Conservation (phyloP, 1,140 invertebrate genomes). For the Drosophila eugracilis region DNA sequence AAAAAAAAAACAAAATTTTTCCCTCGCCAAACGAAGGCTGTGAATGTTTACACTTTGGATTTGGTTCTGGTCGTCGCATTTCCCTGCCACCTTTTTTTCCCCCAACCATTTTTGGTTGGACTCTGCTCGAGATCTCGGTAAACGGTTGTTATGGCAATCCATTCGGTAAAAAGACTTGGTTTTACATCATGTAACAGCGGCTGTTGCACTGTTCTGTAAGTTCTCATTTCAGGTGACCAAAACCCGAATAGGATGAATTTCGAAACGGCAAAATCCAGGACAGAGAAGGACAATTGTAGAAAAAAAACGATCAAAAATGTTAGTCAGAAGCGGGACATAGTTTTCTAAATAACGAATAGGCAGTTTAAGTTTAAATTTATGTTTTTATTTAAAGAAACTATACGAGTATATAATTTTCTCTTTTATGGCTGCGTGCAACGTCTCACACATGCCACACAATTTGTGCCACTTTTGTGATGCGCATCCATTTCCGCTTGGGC, state of each 20-base stretch:
- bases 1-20: background rate
- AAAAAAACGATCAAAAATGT: too few species aligned
- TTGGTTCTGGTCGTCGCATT: constrained; percentile 66
- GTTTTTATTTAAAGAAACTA: background rate
- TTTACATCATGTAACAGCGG: constrained; percentile 48
- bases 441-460: constrained; percentile 69
- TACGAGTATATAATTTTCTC: constrained; percentile 15
- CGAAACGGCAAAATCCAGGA: too few species aligned
- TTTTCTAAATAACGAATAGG: too few species aligned
- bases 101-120: constrained; percentile 36
- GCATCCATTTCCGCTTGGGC: constrained; percentile 79
- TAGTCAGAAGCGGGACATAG: too few species aligned
- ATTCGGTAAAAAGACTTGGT: background rate
- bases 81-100: constrained; percentile 40
- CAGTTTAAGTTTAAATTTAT: too few species aligned
- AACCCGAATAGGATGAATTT: background rate
- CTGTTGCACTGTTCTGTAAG: constrained; percentile 50
- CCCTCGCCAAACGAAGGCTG: constrained; percentile 58
- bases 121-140: constrained; percentile 55
- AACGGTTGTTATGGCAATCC: constrained; percentile 79
- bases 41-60: constrained; percentile 83
- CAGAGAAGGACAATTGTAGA: too few species aligned
- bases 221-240: constrained; percentile 1
- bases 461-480: constrained; percentile 81
- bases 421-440: constrained; percentile 34